phyloP scores from a whole-genome alignment of 2,113 vertebrate species.

The Menidia beryllina region DNA sequence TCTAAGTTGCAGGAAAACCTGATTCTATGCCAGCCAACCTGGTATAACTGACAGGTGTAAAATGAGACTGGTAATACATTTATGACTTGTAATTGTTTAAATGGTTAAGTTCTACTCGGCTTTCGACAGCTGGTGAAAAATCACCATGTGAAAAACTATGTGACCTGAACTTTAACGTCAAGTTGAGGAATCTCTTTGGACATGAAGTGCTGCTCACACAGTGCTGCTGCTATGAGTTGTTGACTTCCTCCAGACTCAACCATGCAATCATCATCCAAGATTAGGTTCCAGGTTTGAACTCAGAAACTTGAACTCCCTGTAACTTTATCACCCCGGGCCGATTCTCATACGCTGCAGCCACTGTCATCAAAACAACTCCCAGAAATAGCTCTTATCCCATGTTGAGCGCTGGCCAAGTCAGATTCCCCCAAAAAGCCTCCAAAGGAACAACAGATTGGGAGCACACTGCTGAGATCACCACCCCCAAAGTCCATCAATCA shows the following conservation, averaged over 20 bases:
- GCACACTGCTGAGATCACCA: slow-evolving; percentile 44
- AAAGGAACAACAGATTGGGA: slow-evolving; percentile 65
- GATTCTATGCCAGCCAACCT: not conserved
- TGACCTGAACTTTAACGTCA: slow-evolving; percentile 47
- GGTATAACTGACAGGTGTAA: not conserved
- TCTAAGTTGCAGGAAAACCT: not conserved
- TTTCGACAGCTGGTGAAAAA: slow-evolving; percentile 36
- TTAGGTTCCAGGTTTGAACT: slow-evolving; percentile 59
- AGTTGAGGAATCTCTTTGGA: slow-evolving; percentile 52
- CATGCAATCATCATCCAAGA: slow-evolving; percentile 49
- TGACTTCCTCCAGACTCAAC: slow-evolving; percentile 63
- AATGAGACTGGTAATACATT: not conserved
- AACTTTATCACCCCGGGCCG: slow-evolving; percentile 59
- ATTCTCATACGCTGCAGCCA: slow-evolving; percentile 42
- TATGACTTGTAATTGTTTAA: not conserved
- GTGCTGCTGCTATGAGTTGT: slow-evolving; percentile 35
- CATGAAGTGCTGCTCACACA: slow-evolving; percentile 44
- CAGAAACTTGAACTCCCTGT: slow-evolving; percentile 56
- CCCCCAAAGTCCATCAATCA: slow-evolving; percentile 78
- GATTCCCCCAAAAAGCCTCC: slow-evolving; percentile 59
- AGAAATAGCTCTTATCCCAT: slow-evolving; percentile 70
- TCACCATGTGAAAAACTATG: slow-evolving; percentile 34
- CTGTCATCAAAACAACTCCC: slow-evolving; percentile 70
- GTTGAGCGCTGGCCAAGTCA: slow-evolving; percentile 64
- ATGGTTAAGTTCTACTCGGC: not conserved